Percentiles rank a stretch among this genome's conserved stretches.
Evolutionary conservation across 2,888 invertebrate species (phyloP).

Genomic region (Actias luna): DNA sequence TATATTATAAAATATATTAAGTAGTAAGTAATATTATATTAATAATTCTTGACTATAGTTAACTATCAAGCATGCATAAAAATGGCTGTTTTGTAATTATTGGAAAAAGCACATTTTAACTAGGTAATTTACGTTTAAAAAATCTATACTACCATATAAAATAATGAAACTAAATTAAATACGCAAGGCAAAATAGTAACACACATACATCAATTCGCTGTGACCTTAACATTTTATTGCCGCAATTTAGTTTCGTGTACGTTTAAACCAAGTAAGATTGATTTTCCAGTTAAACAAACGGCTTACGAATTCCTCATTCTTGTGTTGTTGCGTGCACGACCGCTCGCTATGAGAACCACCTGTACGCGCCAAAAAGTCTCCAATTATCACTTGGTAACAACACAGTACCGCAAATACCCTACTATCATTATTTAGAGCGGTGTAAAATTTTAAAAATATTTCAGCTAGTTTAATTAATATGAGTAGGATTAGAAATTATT

Average conservation of each 20-base stretch:
- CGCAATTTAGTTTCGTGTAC: slow-evolving; percentile 31
- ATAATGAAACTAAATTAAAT: background rate
- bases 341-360: slow-evolving; percentile 12
- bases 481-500: too few species aligned
- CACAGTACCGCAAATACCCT: background rate
- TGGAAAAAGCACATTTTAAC: background rate
- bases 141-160: too few species aligned
- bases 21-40: background rate
- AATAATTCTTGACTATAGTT: background rate
- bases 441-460: too few species aligned
- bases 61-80: too few species aligned
- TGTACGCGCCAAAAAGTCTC: slow-evolving; percentile 11
- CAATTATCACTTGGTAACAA: slow-evolving; percentile 4
- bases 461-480: background rate
- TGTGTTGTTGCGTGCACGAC: slow-evolving; percentile 21
- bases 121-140: background rate
- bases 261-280: slow-evolving; percentile 44
- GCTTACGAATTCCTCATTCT: slow-evolving; percentile 37
- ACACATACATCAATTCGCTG: slow-evolving; percentile 10
- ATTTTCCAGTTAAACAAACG: slow-evolving; percentile 49
- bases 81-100: background rate
- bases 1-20: background rate
- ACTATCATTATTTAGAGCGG: background rate
- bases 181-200: background rate
- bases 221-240: slow-evolving; percentile 39